phyloP scores from a whole-genome alignment of 23 tunicate species.

The Corella eumyota region DNA sequence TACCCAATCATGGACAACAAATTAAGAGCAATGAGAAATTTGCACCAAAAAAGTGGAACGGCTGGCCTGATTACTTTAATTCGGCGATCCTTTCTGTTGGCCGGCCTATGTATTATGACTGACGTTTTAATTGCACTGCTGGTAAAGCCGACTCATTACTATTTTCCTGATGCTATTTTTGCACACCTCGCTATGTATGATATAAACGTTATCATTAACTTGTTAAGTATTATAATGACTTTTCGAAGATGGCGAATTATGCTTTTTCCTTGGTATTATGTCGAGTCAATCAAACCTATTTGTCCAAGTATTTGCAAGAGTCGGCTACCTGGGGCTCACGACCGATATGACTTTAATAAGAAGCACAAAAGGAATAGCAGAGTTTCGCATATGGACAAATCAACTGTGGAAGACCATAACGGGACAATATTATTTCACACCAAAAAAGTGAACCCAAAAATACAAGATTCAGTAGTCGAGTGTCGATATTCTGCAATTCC shows the following conservation, averaged over 20 bases:
- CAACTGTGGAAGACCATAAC: too few relatives aligned
- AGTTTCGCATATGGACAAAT: too few relatives aligned
- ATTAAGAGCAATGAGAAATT: constrained; percentile 53
- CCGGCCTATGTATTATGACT: constrained; percentile 73
- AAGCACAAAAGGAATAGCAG: too few relatives aligned
- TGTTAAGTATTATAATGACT: constrained; percentile 57
- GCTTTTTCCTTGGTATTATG: constrained; percentile 80
- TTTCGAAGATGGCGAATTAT: constrained; percentile 64
- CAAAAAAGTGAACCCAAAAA: too few relatives aligned
- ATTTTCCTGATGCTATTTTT: constrained; percentile 59
- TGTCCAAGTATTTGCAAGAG: constrained; percentile 1
- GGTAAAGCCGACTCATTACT: constrained; percentile 28
- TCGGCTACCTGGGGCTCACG: constrained; percentile 1
- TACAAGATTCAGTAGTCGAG: too few relatives aligned
- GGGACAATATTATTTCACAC: too few relatives aligned
- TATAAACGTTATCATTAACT: constrained; percentile 55
- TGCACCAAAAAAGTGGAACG: constrained; percentile 40
- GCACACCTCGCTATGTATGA: constrained; percentile 86
- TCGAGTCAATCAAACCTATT: not conserved
- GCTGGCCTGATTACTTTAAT: constrained; percentile 42
- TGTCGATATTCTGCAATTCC: too few relatives aligned
- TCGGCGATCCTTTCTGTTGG: constrained; percentile 57
- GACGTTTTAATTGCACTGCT: constrained; percentile 69
- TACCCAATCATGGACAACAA: constrained; percentile 93
- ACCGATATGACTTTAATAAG: constrained; percentile 2